phyloP scores from a whole-genome alignment of 2,888 invertebrate genomes.

The Harpalus rufipes region DNA sequence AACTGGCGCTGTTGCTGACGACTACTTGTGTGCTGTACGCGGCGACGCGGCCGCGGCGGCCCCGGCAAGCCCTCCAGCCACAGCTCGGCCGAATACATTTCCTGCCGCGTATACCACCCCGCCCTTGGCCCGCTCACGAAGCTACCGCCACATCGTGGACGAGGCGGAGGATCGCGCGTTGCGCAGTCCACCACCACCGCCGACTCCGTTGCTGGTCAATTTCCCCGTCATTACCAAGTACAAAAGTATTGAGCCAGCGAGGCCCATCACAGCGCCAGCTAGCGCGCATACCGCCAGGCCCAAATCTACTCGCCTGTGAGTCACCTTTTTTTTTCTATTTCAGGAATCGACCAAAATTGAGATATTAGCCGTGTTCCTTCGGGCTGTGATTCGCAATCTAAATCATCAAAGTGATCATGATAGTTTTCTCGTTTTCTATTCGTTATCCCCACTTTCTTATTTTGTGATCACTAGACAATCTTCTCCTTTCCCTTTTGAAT shows the following conservation, averaged over 20 bases:
- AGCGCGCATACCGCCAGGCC: slow-evolving; percentile 41
- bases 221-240: slow-evolving; percentile 51
- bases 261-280: slow-evolving; percentile 13
- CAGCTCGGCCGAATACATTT: slow-evolving; percentile 55
- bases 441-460: no score
- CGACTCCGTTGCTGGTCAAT: slow-evolving; percentile 25
- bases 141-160: slow-evolving; percentile 76
- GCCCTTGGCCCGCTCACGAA: slow-evolving; percentile 80
- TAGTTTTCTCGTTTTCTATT: no score
- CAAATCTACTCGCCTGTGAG: slow-evolving; percentile 58
- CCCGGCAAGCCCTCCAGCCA: no score
- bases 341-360: no score
- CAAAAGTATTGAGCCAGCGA: slow-evolving; percentile 64
- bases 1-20: slow-evolving; percentile 79
- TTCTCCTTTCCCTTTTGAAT: no score
- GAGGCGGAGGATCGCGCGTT: slow-evolving; percentile 71
- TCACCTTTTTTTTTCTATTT: neutral
- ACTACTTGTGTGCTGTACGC: slow-evolving; percentile 77
- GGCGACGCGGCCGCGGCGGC: slow-evolving; percentile 70
- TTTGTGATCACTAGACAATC: no score
- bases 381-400: no score
- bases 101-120: slow-evolving; percentile 80
- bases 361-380: no score
- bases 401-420: no score
- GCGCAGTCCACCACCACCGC: slow-evolving; percentile 27